Percentiles rank a stretch among this genome's conserved stretches.
phyloP scores from a whole-genome alignment of 2,113 vertebrate genomes.

The Penelope pileata region DNA sequence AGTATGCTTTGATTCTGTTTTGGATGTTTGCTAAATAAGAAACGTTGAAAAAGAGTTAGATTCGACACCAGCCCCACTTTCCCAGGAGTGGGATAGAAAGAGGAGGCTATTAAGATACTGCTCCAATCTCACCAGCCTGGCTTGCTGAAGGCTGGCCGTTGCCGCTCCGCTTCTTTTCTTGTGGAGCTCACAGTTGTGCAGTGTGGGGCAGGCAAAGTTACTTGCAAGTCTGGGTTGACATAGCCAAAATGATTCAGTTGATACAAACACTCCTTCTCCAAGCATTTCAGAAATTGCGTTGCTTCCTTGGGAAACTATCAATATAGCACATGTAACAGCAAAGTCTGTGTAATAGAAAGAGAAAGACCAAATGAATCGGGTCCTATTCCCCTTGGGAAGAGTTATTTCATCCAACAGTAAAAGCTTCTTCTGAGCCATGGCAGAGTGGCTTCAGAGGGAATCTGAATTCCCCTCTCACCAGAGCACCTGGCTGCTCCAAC shows the following conservation, averaged over 20 bases:
- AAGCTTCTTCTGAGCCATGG: background rate
- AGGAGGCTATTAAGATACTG: conserved; percentile 18
- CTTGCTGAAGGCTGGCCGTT: background rate
- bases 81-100: background rate
- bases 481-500: rapidly evolving
- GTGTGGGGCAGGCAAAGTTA: background rate
- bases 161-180: background rate
- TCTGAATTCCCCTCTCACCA: background rate
- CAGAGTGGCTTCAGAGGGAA: background rate
- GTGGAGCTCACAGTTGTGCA: background rate
- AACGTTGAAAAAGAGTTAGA: background rate
- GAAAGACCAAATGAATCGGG: background rate
- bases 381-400: background rate
- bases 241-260: background rate
- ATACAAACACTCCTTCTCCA: background rate
- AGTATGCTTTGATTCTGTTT: background rate
- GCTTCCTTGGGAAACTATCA: background rate
- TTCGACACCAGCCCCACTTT: background rate
- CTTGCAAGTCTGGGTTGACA: background rate
- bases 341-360: background rate
- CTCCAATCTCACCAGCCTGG: background rate
- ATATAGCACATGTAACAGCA: background rate
- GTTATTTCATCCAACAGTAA: background rate
- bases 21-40: background rate
- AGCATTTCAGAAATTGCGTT: background rate